These are phyloP conservation scores for Agriopis leucophaearia DNA, from an alignment of 2,888 invertebrate species.

Conservation along the genomic window DNA sequence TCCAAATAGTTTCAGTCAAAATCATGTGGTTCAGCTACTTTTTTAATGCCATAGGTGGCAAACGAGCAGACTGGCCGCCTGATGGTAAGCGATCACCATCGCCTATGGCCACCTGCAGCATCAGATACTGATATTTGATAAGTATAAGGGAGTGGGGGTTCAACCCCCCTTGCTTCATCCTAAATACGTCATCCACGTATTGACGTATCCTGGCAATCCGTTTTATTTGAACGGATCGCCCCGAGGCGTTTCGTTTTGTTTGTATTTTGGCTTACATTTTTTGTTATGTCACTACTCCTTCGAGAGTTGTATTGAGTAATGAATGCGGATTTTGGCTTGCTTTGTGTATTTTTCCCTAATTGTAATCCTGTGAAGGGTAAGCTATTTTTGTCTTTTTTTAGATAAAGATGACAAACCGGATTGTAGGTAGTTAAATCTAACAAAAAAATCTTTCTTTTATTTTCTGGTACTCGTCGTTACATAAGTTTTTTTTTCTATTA, in stretches of 20 bases:
- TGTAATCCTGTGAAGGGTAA: background rate
- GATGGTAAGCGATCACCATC: too few relatives aligned
- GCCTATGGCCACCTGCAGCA: too few relatives aligned
- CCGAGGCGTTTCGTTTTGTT: constrained; percentile 28
- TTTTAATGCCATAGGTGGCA: too few relatives aligned
- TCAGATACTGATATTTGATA: too few relatives aligned
- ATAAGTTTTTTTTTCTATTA: too few relatives aligned
- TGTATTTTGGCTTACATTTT: constrained; percentile 33
- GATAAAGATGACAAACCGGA: background rate
- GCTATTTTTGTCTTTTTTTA: background rate
- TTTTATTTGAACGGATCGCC: constrained; percentile 41
- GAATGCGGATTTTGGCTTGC: constrained; percentile 15
- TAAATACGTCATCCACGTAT: constrained; percentile 7
- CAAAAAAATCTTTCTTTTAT: too few relatives aligned
- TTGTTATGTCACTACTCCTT: constrained; percentile 23
- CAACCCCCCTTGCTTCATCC: background rate
- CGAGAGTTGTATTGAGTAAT: constrained; percentile 21
- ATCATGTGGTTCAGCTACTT: too few relatives aligned
- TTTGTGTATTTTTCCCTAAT: constrained; percentile 19
- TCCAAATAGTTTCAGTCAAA: background rate
- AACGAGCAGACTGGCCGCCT: too few relatives aligned
- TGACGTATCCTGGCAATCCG: constrained; percentile 39
- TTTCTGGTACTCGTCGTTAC: too few relatives aligned
- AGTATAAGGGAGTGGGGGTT: background rate
- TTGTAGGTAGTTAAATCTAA: background rate